phyloP scores from a whole-genome alignment of 2,797 vertebrate species.

The Ptychadena robeensis region DNA sequence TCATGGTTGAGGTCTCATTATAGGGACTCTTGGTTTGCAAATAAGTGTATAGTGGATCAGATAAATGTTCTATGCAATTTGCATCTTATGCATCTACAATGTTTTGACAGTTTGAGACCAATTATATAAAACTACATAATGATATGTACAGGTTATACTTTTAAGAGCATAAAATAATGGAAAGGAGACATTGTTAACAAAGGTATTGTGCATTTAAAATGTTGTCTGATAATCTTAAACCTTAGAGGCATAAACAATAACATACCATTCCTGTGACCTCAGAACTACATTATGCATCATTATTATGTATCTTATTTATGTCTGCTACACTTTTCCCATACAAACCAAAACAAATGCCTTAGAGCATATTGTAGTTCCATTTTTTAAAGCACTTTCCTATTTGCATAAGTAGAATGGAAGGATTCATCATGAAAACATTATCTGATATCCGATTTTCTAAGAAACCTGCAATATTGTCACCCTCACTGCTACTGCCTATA shows the following conservation, averaged over 20 bases:
- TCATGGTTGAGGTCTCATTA: not conserved
- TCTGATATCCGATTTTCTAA: not conserved
- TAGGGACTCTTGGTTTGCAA: not conserved
- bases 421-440: not conserved
- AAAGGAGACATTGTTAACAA: not conserved
- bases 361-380: not conserved
- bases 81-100: not conserved
- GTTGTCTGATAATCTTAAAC: slow-evolving; percentile 1
- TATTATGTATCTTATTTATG: not conserved
- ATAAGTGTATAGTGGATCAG: not conserved
- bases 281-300: slow-evolving; percentile 9
- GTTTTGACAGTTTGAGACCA: not conserved
- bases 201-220: not conserved
- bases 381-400: not conserved
- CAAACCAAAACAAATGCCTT: slow-evolving; percentile 8
- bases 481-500: not conserved
- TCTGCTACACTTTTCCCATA: not conserved
- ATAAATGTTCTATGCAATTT: not conserved
- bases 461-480: not conserved
- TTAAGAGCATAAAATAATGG: not conserved
- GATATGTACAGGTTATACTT: not conserved
- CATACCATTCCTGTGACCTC: not conserved
- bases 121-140: not conserved
- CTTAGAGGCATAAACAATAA: not conserved
- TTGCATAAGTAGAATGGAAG: not conserved